Conservation (phyloP, 64 coral and sea anemone genomes). For the Montipora capricornis region DNA sequence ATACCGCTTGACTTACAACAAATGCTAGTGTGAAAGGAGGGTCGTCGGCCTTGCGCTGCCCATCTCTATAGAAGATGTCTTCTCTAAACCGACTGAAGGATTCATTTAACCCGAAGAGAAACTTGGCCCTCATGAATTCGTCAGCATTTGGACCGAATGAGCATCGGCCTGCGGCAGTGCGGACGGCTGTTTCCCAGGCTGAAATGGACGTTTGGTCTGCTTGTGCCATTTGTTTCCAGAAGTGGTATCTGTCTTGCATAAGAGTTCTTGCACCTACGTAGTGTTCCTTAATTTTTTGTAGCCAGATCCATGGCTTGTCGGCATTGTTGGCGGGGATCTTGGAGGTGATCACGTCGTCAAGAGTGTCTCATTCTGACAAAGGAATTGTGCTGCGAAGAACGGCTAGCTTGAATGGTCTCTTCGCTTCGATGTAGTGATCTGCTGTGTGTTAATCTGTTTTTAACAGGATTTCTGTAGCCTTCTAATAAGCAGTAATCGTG, state of each 20-base stretch:
- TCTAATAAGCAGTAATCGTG: background rate
- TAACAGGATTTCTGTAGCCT: background rate
- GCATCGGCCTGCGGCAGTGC: background rate
- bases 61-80: background rate
- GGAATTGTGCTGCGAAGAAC: background rate
- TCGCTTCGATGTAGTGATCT: background rate
- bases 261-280: background rate
- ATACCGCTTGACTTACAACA: constrained; percentile 46
- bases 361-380: background rate
- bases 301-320: background rate
- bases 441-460: background rate
- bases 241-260: background rate
- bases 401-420: background rate
- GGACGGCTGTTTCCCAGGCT: background rate
- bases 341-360: background rate
- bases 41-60: no score
- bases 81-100: no score
- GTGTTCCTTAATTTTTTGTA: background rate
- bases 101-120: no score
- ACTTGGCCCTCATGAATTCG: no score
- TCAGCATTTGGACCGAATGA: constrained; percentile 14
- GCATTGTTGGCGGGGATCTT: background rate
- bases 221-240: background rate
- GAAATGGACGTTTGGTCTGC: background rate
- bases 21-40: background rate